A percentile compares a stretch with the other conserved stretches of the same genome.
phyloP scores from a whole-genome alignment of 2,113 vertebrate genomes.

The Pipra filicauda region DNA sequence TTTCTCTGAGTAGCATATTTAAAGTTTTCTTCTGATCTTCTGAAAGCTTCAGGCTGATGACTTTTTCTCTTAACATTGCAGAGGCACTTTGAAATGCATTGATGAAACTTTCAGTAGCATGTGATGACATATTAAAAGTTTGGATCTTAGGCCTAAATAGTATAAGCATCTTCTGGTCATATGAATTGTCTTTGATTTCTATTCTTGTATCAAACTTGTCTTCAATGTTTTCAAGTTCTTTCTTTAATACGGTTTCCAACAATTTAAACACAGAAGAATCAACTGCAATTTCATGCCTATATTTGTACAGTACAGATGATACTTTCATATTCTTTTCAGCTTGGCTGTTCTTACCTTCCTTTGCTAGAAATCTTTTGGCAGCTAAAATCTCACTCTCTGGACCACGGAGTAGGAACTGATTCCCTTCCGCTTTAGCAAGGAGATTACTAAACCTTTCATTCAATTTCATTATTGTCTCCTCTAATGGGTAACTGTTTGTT shows the following conservation, averaged over 20 bases:
- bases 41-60: background rate
- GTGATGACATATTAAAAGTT: slow-evolving; percentile 42
- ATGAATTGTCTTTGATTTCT: background rate
- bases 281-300: slow-evolving; percentile 24
- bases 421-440: slow-evolving; percentile 31
- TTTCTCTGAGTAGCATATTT: background rate
- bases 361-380: slow-evolving; percentile 27
- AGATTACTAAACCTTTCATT: slow-evolving; percentile 29
- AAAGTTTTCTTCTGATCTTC: background rate
- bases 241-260: slow-evolving; percentile 12
- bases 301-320: background rate
- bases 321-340: slow-evolving; percentile 22
- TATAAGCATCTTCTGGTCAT: background rate
- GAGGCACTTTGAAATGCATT: slow-evolving; percentile 41
- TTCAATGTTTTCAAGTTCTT: slow-evolving; percentile 58
- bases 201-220: slow-evolving; percentile 10
- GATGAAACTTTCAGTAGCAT: slow-evolving; percentile 66
- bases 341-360: background rate
- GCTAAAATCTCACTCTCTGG: slow-evolving; percentile 20
- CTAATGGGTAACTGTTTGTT: background rate
- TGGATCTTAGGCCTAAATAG: slow-evolving; percentile 40
- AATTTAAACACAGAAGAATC: slow-evolving; percentile 38
- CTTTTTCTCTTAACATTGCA: slow-evolving; percentile 9
- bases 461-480: slow-evolving; percentile 6
- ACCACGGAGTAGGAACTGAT: slow-evolving; percentile 57